phyloP scores from a whole-genome alignment of 30 jellyfish, hydroid and myxozoan species.

The Morbakka virulenta region DNA sequence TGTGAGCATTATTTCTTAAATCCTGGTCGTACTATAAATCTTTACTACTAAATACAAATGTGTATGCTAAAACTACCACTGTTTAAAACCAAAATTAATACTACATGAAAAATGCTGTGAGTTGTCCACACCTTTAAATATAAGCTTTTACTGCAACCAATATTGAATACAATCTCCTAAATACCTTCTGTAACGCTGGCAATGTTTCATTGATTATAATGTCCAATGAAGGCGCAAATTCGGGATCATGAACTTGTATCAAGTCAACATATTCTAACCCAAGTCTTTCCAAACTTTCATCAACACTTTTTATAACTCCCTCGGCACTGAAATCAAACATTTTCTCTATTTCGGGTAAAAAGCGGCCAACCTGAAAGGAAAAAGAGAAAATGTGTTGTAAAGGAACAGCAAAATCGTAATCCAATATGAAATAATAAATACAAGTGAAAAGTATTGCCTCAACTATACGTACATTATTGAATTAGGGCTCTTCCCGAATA shows the following conservation, averaged over 20 bases:
- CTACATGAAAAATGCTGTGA: no score
- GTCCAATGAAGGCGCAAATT: slow-evolving; percentile 84
- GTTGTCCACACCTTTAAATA: no score
- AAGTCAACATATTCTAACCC: slow-evolving; percentile 81
- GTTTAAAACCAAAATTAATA: no score
- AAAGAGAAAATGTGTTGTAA: not conserved
- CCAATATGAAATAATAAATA: no score
- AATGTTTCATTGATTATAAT: slow-evolving; percentile 76
- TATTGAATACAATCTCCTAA: not conserved
- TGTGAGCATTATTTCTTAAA: no score
- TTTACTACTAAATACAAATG: no score
- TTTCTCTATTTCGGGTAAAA: slow-evolving; percentile 54
- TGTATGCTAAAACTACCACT: no score
- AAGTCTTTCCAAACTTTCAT: slow-evolving; percentile 84
- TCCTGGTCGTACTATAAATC: no score
- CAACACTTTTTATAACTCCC: slow-evolving; percentile 67
- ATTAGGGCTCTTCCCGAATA: no score
- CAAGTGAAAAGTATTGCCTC: no score
- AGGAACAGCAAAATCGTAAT: not conserved
- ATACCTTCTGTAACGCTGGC: slow-evolving; percentile 86
- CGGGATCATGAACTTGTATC: slow-evolving; percentile 88
- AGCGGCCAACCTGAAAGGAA: slow-evolving; percentile 81
- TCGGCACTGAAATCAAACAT: slow-evolving; percentile 91
- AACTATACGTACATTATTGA: no score
- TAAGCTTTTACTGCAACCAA: not conserved